Percentiles rank a stretch among this genome's conserved stretches.
These are phyloP conservation scores for Drosophila pegasa DNA, from an alignment of 2,888 invertebrate genomes.

Conservation along the genomic window DNA sequence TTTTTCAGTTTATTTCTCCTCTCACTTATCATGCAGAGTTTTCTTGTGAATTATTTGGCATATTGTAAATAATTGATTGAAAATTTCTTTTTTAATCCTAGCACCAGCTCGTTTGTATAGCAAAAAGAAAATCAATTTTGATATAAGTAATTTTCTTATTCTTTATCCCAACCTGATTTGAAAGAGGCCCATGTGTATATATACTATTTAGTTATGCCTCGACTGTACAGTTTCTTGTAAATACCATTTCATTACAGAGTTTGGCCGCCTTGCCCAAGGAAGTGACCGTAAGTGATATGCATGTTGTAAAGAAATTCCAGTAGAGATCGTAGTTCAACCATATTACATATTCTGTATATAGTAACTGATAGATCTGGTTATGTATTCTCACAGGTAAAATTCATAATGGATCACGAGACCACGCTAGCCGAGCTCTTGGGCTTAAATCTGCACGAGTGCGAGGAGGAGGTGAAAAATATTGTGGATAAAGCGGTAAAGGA, in stretches of 20 bases:
- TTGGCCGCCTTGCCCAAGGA: slow-evolving; percentile 92
- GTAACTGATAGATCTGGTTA: background rate
- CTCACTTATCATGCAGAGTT: background rate
- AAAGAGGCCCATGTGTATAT: slow-evolving; percentile 46
- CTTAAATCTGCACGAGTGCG: slow-evolving; percentile 97
- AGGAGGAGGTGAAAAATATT: slow-evolving; percentile 98
- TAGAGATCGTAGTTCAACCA: slow-evolving; percentile 35
- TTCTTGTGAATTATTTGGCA: slow-evolving; percentile 47
- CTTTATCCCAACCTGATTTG: slow-evolving; percentile 39
- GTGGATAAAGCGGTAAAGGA: slow-evolving; percentile 99
- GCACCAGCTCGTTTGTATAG: slow-evolving; percentile 77
- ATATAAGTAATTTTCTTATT: slow-evolving; percentile 30
- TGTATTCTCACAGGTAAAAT: slow-evolving; percentile 89
- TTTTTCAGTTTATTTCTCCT: slow-evolving; percentile 52
- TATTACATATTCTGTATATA: background rate
- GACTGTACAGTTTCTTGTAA: slow-evolving; percentile 83
- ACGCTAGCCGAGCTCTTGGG: slow-evolving; percentile 96
- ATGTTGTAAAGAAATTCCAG: slow-evolving; percentile 34
- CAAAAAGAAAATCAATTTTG: slow-evolving; percentile 58
- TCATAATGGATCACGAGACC: slow-evolving; percentile 96
- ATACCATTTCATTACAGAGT: slow-evolving; percentile 88
- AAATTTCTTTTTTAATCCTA: slow-evolving; percentile 50
- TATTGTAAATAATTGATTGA: slow-evolving; percentile 64
- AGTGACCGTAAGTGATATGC: slow-evolving; percentile 89
- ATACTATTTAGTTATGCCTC: slow-evolving; percentile 49